These are phyloP conservation scores for Stenolophus ochropezus DNA, from an alignment of 2,888 invertebrate genomes.

Conservation along the genomic window DNA sequence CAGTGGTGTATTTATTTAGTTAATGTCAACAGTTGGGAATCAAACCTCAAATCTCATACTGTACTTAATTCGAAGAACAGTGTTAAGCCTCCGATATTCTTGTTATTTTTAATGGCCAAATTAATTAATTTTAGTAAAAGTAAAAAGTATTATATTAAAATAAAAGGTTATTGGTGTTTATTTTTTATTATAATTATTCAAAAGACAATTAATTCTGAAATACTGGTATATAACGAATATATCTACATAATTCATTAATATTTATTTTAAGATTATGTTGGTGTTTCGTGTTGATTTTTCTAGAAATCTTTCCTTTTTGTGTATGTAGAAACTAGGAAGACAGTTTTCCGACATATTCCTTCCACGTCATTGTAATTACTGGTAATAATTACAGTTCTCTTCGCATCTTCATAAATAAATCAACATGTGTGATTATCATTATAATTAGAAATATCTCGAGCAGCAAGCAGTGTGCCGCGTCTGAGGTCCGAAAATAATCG, in stretches of 20 bases:
- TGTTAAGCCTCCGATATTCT: too few species aligned
- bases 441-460: conserved; percentile 27
- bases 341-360: not conserved
- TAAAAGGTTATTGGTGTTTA: too few species aligned
- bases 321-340: not conserved
- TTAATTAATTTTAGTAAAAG: too few species aligned
- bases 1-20: too few species aligned
- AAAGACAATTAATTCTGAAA: too few species aligned
- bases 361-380: conserved; percentile 38
- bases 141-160: too few species aligned
- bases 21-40: too few species aligned
- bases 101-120: too few species aligned
- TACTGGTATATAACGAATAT: too few species aligned
- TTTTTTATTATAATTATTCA: too few species aligned
- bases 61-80: too few species aligned
- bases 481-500: conserved; percentile 33
- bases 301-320: not conserved
- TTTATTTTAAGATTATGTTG: conserved; percentile 5
- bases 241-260: not conserved
- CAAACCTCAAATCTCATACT: too few species aligned
- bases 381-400: conserved; percentile 9
- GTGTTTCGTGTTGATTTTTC: not conserved
- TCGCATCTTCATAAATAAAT: conserved; percentile 45
- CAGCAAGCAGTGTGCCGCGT: not conserved
- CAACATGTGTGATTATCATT: conserved; percentile 36